These are phyloP conservation scores for Lethrus apterus DNA, from an alignment of 1,140 invertebrate genomes.

Conservation along the genomic window DNA sequence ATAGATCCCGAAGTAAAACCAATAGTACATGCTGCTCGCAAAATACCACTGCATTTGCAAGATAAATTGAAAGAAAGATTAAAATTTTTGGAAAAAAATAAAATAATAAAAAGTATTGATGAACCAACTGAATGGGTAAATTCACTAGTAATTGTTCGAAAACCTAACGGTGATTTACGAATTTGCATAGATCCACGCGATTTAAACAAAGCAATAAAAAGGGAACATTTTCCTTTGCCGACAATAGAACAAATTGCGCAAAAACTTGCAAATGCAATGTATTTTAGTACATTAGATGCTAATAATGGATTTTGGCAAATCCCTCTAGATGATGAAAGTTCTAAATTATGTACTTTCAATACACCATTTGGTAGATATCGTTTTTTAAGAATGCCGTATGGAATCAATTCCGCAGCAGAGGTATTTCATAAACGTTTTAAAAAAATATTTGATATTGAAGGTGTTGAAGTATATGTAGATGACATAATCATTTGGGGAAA, in stretches of 20 bases:
- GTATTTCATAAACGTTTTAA: slow-evolving; percentile 33
- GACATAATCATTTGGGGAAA: slow-evolving; percentile 35
- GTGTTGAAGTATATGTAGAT: slow-evolving; percentile 35
- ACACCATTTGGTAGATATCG: slow-evolving; percentile 33
- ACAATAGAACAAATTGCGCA: slow-evolving; percentile 38
- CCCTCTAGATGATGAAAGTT: slow-evolving; percentile 20
- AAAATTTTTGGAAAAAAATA: background rate
- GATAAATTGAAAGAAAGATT: background rate
- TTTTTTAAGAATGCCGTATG: slow-evolving; percentile 35
- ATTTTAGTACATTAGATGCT: slow-evolving; percentile 42
- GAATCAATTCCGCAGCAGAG: slow-evolving; percentile 30
- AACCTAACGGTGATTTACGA: slow-evolving; percentile 38
- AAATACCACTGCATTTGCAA: background rate
- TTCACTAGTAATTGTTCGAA: slow-evolving; percentile 41
- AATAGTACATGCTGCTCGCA: slow-evolving; percentile 42
- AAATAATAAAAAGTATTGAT: slow-evolving; percentile 29
- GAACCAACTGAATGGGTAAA: slow-evolving; percentile 43
- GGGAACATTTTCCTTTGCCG: slow-evolving; percentile 38
- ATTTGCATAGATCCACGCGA: slow-evolving; percentile 45
- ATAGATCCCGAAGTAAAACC: slow-evolving; percentile 29
- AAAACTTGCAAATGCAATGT: slow-evolving; percentile 33
- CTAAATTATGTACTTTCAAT: slow-evolving; percentile 22
- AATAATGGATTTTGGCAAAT: slow-evolving; percentile 34
- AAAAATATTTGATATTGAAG: slow-evolving; percentile 28
- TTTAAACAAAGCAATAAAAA: slow-evolving; percentile 42